Percentiles rank a stretch among this genome's conserved stretches.
Conservation (phyloP, 2,113 vertebrate species). For the Thermophis baileyi region DNA sequence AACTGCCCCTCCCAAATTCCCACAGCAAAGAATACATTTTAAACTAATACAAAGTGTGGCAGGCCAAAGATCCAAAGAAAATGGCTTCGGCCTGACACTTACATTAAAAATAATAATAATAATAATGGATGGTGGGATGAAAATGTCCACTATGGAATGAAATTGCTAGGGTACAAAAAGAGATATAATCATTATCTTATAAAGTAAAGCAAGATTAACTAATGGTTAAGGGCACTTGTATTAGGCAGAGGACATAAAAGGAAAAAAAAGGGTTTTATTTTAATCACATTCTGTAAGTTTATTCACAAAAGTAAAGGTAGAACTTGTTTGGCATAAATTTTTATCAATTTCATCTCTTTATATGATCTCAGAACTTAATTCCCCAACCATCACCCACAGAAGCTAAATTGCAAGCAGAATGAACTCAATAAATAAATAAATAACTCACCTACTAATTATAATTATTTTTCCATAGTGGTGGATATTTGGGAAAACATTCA, state of each 20-base stretch:
- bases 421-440: not conserved
- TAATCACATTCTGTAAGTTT: not conserved
- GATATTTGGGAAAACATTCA: not conserved
- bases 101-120: not conserved
- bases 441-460: not conserved
- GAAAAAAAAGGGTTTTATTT: not conserved
- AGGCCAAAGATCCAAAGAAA: too few species aligned
- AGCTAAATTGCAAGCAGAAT: not conserved
- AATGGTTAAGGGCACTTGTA: not conserved
- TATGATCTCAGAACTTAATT: not conserved
- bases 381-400: not conserved
- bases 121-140: not conserved
- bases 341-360: not conserved
- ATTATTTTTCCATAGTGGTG: not conserved
- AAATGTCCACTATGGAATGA: not conserved
- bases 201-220: slow-evolving; percentile 4
- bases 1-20: too few species aligned
- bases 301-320: not conserved
- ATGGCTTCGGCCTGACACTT: too few species aligned
- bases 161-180: not conserved
- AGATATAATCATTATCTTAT: not conserved
- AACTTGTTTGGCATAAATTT: not conserved
- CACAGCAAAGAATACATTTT: too few species aligned
- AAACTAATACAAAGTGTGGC: too few species aligned
- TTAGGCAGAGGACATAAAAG: not conserved